Evolutionary conservation across 2,113 vertebrate species (phyloP).

Genomic region (Podiceps cristatus): DNA sequence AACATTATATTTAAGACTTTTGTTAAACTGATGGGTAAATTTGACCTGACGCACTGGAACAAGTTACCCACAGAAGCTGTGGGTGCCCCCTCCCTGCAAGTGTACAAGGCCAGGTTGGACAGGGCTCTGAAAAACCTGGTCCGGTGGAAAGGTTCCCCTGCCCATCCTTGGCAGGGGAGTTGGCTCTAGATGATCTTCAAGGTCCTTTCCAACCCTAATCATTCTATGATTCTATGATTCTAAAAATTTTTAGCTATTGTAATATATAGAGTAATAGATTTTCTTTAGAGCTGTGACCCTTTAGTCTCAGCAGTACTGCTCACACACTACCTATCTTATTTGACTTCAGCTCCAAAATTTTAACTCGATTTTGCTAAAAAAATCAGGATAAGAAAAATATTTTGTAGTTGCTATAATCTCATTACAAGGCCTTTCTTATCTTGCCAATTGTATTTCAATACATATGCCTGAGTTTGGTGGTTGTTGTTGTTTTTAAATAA

Average conservation of each 20-base stretch:
- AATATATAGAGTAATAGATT: neutral
- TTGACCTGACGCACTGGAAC: neutral
- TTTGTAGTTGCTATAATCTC: neutral
- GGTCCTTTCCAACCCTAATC: too few relatives aligned
- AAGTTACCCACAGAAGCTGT: too few relatives aligned
- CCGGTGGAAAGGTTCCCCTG: too few relatives aligned
- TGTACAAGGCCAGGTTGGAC: too few relatives aligned
- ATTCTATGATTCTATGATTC: too few relatives aligned
- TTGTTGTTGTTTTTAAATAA: too few relatives aligned
- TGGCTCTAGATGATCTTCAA: too few relatives aligned
- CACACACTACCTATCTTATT: neutral
- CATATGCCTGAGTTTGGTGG: neutral
- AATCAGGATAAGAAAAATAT: neutral
- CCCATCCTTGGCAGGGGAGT: too few relatives aligned
- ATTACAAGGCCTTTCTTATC: neutral
- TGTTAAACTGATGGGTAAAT: neutral
- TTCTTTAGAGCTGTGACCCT: neutral
- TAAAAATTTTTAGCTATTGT: neutral
- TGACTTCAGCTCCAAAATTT: neutral
- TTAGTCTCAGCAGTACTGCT: neutral
- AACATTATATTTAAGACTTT: neutral
- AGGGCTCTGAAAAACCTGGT: neutral
- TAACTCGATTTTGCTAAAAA: neutral
- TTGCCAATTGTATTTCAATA: neutral
- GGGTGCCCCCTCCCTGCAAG: too few relatives aligned